Base-by-base conservation (phyloP, 2,113 vertebrate genomes). In the Malurus elegans region DNA sequence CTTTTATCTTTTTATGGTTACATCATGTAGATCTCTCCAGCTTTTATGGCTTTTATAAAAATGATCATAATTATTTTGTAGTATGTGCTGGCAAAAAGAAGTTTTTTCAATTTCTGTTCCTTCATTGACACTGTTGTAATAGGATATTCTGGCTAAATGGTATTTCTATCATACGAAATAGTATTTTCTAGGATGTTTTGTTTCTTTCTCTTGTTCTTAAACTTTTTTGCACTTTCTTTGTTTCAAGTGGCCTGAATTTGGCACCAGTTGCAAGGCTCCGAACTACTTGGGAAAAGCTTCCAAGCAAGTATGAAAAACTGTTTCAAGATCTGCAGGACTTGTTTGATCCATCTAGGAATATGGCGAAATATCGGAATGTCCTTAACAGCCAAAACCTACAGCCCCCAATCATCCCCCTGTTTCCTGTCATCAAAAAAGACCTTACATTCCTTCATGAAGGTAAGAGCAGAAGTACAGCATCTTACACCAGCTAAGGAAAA, bases 401-500 rank as follows among this genome's bases (percentile, higher is more conserved):
- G 79, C 99, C 99, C 2, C 99, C 99, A 20, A 99, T 99, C 93
- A 99, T 99, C 85, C 99, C 99, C 13, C 96, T 99, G 44, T 99
- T 99, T 96, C 99, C 99, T 13, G 99, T 99, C 96, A 99, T 99
- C 97, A 99, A 99, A 98, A 99, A 99, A 97, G 99, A 99, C 95
- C 99, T 99, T 79, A 99, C 99, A 2, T 99, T 99, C 95, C 98
- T 99, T 69, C 99, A 99, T 10, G 99, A 99, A 98, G 99, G 99
- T 99, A 97, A 96, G 74, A 44, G 36, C 28, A 36, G 81, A 79
- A 58, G 25, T 54, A 14, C 2, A 2, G 48, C 4, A 12, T 67
- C 51, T 87, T 53, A 56, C 44, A 45, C 31, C 20, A 28, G 40
- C 18, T 26, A 12, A n/a, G 32, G 26, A 79, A 45, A 62, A 44